These are phyloP conservation scores for Leptoteleia sp. DNA, from an alignment of 1,140 invertebrate genomes.

Conservation along the genomic window DNA sequence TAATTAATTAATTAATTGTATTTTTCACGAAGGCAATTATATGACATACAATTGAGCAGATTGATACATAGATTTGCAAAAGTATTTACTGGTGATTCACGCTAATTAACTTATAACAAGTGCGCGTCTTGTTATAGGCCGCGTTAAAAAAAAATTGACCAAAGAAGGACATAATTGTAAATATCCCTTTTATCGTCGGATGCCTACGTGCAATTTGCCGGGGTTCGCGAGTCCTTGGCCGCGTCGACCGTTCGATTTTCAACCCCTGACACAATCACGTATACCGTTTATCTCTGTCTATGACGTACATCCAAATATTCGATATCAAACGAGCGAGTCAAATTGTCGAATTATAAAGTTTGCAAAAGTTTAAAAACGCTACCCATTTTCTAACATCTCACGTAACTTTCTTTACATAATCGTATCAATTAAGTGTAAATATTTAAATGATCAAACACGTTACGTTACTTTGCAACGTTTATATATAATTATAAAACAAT, in stretches of 20 bases:
- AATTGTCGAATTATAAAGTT: no score
- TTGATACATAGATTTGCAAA: background rate
- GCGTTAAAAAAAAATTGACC: slow-evolving; percentile 8
- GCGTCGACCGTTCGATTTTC: slow-evolving; percentile 55
- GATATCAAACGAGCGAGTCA: no score
- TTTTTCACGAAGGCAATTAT: no score
- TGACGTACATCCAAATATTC: slow-evolving; percentile 10
- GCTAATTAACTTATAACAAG: slow-evolving; percentile 21
- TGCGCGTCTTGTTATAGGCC: background rate
- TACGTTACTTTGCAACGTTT: no score
- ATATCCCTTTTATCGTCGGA: slow-evolving; percentile 23
- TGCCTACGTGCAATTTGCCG: slow-evolving; percentile 47
- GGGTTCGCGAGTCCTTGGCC: slow-evolving; percentile 62
- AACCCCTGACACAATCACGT: slow-evolving; percentile 35
- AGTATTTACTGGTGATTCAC: background rate
- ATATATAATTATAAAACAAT: no score
- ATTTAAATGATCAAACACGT: no score
- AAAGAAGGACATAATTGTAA: slow-evolving; percentile 16
- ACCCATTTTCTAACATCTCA: no score
- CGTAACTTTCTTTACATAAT: no score
- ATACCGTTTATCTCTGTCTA: background rate
- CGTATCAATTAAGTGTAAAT: no score
- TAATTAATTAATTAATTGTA: no score
- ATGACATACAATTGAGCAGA: background rate
- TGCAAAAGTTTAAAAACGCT: no score